Evolutionary conservation across 1,140 invertebrate species (phyloP).

Genomic region (Penaeus chinensis): DNA sequence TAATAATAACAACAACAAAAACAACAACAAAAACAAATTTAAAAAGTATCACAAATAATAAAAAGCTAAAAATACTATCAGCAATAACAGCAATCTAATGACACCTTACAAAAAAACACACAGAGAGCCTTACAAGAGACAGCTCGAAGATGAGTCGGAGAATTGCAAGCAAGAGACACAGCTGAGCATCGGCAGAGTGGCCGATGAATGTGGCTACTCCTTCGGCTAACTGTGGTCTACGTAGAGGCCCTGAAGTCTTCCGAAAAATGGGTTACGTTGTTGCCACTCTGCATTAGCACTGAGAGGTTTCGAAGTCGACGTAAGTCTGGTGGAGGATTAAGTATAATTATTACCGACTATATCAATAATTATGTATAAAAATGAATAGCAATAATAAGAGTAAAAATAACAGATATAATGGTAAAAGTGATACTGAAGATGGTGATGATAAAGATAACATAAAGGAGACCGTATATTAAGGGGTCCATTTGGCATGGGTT

Average conservation of each 20-base stretch:
- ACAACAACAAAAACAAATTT: too few species aligned
- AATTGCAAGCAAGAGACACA: constrained; percentile 24
- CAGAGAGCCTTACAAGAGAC: too few species aligned
- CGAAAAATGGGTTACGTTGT: constrained; percentile 5
- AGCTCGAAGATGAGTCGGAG: constrained; percentile 17
- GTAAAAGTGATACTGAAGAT: too few species aligned
- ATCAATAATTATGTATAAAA: background rate
- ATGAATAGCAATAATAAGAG: background rate
- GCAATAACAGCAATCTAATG: too few species aligned
- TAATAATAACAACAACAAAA: too few species aligned
- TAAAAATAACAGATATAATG: background rate
- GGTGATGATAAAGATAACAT: too few species aligned
- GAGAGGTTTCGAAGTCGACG: constrained; percentile 18
- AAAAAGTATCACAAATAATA: too few species aligned
- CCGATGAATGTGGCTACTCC: constrained; percentile 14
- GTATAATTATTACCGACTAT: background rate
- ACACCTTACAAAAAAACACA: too few species aligned
- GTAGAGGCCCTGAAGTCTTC: constrained; percentile 23
- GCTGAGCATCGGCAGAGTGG: constrained; percentile 11
- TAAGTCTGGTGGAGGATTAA: constrained; percentile 12
- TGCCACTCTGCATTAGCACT: constrained; percentile 23
- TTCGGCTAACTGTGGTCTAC: constrained; percentile 27
- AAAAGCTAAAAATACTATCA: too few species aligned
- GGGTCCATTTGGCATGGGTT: too few species aligned
- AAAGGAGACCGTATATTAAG: too few species aligned